Percentiles rank a stretch among this genome's conserved stretches.
Evolutionary conservation across 2,797 vertebrate genomes (phyloP).

Genomic region (Enteromius paludinosus): DNA sequence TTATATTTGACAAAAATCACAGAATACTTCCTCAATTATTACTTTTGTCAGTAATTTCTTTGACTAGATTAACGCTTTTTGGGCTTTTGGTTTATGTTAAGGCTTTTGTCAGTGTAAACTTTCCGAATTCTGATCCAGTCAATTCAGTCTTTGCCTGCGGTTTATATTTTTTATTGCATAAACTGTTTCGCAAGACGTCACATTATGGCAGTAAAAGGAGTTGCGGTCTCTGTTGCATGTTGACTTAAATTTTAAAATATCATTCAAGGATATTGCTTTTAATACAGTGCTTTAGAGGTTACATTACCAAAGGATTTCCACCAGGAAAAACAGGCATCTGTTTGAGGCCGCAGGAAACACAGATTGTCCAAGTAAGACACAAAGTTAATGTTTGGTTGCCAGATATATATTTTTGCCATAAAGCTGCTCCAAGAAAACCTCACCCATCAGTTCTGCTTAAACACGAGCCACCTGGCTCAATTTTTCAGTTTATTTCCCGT

Average conservation of each 20-base stretch:
- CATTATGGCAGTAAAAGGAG: neutral
- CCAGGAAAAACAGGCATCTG: conserved; percentile 33
- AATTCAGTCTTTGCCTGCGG: neutral
- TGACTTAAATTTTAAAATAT: conserved; percentile 12
- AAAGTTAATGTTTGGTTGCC: conserved; percentile 3
- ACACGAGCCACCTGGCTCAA: conserved; percentile 26
- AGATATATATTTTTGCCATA: conserved; percentile 27
- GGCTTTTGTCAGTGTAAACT: neutral
- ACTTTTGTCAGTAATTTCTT: neutral
- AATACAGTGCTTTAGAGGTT: neutral
- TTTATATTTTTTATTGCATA: conserved; percentile 22
- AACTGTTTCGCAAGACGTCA: neutral
- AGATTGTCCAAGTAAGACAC: conserved; percentile 13
- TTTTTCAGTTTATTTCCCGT: conserved; percentile 3
- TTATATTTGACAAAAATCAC: neutral
- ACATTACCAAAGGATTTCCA: conserved; percentile 16
- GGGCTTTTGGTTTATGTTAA: neutral
- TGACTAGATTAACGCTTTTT: neutral
- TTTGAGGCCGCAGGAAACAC: conserved; percentile 14
- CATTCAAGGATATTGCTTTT: neutral
- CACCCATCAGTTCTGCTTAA: conserved; percentile 22
- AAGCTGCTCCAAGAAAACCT: conserved; percentile 29
- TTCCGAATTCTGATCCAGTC: neutral
- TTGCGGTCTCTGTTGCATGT: neutral
- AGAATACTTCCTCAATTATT: neutral